phyloP scores from a whole-genome alignment of 1,140 invertebrate species.

The Melitaea cinxia region DNA sequence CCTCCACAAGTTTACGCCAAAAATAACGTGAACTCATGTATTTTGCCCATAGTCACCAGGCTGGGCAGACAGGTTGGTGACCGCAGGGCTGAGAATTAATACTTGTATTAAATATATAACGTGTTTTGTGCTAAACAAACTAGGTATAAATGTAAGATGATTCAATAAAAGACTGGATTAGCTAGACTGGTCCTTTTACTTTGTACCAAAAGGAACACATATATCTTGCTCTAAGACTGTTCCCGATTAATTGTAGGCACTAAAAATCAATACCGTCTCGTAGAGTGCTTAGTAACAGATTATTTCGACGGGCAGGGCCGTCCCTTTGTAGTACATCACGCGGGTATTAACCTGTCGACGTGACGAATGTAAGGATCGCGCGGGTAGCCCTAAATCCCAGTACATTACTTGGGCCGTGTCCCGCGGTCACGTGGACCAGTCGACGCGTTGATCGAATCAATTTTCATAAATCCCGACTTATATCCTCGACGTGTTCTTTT shows the following conservation, averaged over 20 bases:
- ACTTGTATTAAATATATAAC: too few species aligned
- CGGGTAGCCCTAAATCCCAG: constrained; percentile 24
- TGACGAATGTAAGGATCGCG: constrained; percentile 32
- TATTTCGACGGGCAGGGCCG: constrained; percentile 18
- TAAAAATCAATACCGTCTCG: constrained; percentile 5
- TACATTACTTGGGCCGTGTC: constrained; percentile 24
- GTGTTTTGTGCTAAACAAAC: too few species aligned
- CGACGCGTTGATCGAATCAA: constrained; percentile 16
- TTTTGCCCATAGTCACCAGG: too few species aligned
- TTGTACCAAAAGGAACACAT: neutral
- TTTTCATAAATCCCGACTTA: constrained; percentile 15
- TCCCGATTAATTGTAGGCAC: neutral
- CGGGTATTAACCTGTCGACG: constrained; percentile 31
- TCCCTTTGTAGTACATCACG: constrained; percentile 31
- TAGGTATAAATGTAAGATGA: too few species aligned
- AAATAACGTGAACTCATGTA: too few species aligned
- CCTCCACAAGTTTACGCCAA: too few species aligned
- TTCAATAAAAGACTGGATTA: too few species aligned
- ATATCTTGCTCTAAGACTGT: neutral
- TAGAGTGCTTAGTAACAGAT: constrained; percentile 24
- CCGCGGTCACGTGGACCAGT: neutral
- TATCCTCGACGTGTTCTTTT: neutral
- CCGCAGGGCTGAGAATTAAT: too few species aligned
- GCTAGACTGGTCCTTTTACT: too few species aligned
- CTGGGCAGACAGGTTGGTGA: too few species aligned